These are phyloP conservation scores for Tholera decimalis DNA, from an alignment of 2,888 invertebrate species.

Conservation along the genomic window DNA sequence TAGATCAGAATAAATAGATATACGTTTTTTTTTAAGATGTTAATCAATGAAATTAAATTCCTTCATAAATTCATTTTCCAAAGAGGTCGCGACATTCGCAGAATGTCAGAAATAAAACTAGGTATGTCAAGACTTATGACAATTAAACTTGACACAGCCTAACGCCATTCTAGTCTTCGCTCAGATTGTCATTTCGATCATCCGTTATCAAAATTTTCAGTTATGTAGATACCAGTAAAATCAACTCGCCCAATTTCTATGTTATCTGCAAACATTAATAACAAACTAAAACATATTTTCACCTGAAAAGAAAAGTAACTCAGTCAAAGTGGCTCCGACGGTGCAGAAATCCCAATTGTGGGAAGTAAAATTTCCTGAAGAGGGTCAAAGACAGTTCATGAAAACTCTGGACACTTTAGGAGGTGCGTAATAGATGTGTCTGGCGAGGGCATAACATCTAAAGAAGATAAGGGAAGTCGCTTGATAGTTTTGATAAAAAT, in stretches of 20 bases:
- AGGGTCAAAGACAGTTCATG: conserved; percentile 83
- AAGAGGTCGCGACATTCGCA: conserved; percentile 16
- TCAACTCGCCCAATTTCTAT: conserved; percentile 36
- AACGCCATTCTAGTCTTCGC: background rate
- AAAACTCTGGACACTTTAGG: conserved; percentile 82
- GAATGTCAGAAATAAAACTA: conserved; percentile 2
- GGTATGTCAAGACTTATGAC: conserved; percentile 30
- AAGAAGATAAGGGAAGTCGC: conserved; percentile 2
- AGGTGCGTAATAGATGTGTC: conserved; percentile 72
- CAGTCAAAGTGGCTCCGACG: conserved; percentile 81
- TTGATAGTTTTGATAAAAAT: conserved; percentile 4
- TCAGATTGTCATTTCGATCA: conserved; percentile 10
- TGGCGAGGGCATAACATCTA: background rate
- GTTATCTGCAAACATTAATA: conserved; percentile 1
- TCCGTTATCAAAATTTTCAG: conserved; percentile 38
- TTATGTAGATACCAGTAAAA: conserved; percentile 26
- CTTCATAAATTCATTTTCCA: too few species aligned
- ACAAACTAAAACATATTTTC: background rate
- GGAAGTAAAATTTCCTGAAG: conserved; percentile 80
- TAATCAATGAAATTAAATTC: too few species aligned
- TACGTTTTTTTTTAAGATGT: too few species aligned
- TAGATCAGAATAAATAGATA: too few species aligned
- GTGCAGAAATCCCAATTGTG: conserved; percentile 80
- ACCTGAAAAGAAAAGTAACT: conserved; percentile 19
- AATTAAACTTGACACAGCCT: conserved; percentile 2